Conservation (phyloP, 2,888 invertebrate genomes). For the Meiosimyza platycephala region DNA sequence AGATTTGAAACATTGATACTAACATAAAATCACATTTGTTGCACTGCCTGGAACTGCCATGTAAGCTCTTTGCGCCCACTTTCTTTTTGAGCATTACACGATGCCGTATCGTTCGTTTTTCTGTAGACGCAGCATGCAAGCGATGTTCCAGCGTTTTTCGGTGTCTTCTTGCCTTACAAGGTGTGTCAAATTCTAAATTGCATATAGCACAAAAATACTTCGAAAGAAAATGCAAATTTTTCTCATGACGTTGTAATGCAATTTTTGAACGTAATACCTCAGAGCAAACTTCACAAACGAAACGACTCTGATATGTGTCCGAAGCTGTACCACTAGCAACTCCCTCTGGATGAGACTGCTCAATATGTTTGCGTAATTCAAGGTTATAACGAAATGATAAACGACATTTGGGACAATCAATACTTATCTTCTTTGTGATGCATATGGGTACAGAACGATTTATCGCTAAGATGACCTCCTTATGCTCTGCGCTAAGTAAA, state of each 20-base stretch:
- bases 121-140: slow-evolving; percentile 69
- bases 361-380: slow-evolving; percentile 71
- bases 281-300: slow-evolving; percentile 73
- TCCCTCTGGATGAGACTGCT: slow-evolving; percentile 72
- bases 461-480: slow-evolving; percentile 79
- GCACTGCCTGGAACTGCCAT: slow-evolving; percentile 23
- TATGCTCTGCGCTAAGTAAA: slow-evolving; percentile 75
- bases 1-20: slow-evolving; percentile 20
- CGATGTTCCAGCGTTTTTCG: slow-evolving; percentile 75
- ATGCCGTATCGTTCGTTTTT: slow-evolving; percentile 50
- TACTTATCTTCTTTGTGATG: slow-evolving; percentile 74
- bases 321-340: slow-evolving; percentile 70
- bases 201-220: slow-evolving; percentile 79
- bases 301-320: slow-evolving; percentile 75
- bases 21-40: slow-evolving; percentile 45
- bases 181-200: slow-evolving; percentile 72
- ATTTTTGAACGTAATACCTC: slow-evolving; percentile 72
- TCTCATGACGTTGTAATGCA: slow-evolving; percentile 77
- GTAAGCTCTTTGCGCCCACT: background rate
- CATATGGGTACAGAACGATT: slow-evolving; percentile 85
- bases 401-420: slow-evolving; percentile 76
- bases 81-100: slow-evolving; percentile 12
- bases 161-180: slow-evolving; percentile 75
- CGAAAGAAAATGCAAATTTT: slow-evolving; percentile 71
- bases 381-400: slow-evolving; percentile 80